Evolutionary conservation across 2,113 vertebrate species (phyloP), one percentile per base, ranked within the genome.

Genomic region (Gorsachius goisagi): DNA sequence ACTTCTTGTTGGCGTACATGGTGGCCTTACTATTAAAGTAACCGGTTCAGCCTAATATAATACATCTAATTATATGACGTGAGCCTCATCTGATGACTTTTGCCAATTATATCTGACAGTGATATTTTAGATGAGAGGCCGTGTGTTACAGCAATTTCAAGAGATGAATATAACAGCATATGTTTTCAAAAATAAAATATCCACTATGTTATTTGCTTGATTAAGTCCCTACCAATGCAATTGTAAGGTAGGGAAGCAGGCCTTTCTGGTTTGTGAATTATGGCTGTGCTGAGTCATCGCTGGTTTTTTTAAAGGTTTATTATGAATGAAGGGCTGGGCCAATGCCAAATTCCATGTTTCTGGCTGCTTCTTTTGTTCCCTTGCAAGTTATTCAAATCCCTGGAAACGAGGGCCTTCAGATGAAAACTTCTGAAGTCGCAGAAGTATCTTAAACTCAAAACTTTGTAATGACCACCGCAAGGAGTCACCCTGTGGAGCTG

Each of bases 31-130:
- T 92, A 87, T 86, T 83, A 74, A 87, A 84, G 87, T 52, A 94
- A 89, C 56, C 4, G 37, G 71, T 74, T 82, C 47, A 84, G 56
- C 47, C 55, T 88, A 91, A 63, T 77, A 73, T 66, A 94, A 71
- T 95, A 49, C 27, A 64, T 88, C 58, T 96, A 94, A 96, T 97
- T 94, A 97, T 85, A 95, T 77, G 96, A 85, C 13, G 32, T 94
- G 84, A 89, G 30, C 74, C 32, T 94, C 92, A 78, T 94, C 76
- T 80, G 50, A 60, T 77, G 81, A 92, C 92, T 97, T 88, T 91
- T 93, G 73, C 73, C 93, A 92, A 96, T 83, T 95, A 93, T 69
- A 81, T 74, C 60, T 93, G 88, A 93, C 85, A 67, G 78, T 62
- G 83, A 45, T 89, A 52, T 92, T 96, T 94, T 83, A 69, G 74